Base-by-base conservation (phyloP, 2,888 invertebrate genomes). In the Iphiclides podalirius region DNA sequence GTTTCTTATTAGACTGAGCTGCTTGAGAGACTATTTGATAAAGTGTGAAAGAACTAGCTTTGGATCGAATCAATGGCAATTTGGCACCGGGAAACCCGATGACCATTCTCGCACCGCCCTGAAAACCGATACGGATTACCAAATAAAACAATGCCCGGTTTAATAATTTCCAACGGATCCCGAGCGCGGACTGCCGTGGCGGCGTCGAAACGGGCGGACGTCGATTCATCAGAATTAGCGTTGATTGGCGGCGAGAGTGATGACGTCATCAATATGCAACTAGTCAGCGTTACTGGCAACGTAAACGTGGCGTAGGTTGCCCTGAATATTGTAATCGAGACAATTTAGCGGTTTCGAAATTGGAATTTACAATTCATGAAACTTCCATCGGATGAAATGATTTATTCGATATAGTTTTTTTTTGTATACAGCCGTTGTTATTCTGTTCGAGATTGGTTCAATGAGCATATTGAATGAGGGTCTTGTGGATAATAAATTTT, bases 191-290 rank as follows among this genome's bases (percentile, higher is more conserved):
- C 17, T n/a, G 31, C 13, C 41, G 20, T 13, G 31, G 20, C 17
- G n/a, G 11, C 28, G 45, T 38, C n/a, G 41, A 17, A 38, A 11
- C 33, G 35, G 15, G 33, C 33, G 44, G 45, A 40, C 50, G 67
- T 64, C 70, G 63, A 80, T 80, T 79, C 79, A 76, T 80, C 80
- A 75, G 77, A 77, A 82, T 84, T 81, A 81, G 75, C 63, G 70
- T 70, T 75, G 79, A 80, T 79, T 79, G 79, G 74, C 63, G 62
- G 68, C 64, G 64, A 68, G 71, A 72, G 71, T 72, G 78, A 83
- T 84, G 82, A 83, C 72, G 79, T 80, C 79, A 81, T 80, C 79
- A 80, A 76, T 81, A 76, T 79, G 57, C 60, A 61, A 55, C 59
- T 47, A 54, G 55, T 46, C 44, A 50, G 47, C 48, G 44, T 35